These are phyloP conservation scores for Zeus faber DNA, from an alignment of 2,113 vertebrate species.

Conservation along the genomic window DNA sequence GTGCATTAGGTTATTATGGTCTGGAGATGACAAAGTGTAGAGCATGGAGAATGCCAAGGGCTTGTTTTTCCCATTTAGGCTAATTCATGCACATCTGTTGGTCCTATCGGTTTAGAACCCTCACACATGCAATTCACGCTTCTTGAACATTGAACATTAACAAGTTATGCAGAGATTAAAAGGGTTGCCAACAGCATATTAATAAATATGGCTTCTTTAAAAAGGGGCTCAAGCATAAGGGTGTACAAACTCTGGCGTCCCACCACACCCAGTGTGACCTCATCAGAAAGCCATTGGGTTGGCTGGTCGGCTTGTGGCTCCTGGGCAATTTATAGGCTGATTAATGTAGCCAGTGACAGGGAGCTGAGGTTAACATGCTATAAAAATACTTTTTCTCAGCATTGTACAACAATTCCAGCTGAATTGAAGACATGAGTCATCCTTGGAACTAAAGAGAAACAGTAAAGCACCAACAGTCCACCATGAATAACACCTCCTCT, in stretches of 20 bases:
- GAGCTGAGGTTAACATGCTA: not conserved
- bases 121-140: no score
- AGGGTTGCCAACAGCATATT: no score
- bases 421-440: not conserved
- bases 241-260: not conserved
- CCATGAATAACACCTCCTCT: not conserved
- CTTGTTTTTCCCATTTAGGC: constrained; percentile 27
- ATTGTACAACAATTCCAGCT: not conserved
- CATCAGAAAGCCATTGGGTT: not conserved
- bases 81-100: constrained; percentile 34
- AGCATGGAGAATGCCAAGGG: not conserved
- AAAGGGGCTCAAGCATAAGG: no score
- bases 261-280: constrained; percentile 4
- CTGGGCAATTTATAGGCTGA: not conserved
- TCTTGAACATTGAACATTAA: no score
- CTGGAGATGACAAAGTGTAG: constrained; percentile 3
- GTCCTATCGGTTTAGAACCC: constrained; percentile 26
- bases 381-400: not conserved
- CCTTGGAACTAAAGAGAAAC: not conserved
- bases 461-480: not conserved
- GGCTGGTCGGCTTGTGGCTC: not conserved
- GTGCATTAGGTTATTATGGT: constrained; percentile 18
- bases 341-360: constrained; percentile 1
- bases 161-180: constrained; percentile 15
- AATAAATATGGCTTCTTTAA: no score